These are phyloP conservation scores for Phengaris arion DNA, from an alignment of 2,888 invertebrate species.

Conservation along the genomic window DNA sequence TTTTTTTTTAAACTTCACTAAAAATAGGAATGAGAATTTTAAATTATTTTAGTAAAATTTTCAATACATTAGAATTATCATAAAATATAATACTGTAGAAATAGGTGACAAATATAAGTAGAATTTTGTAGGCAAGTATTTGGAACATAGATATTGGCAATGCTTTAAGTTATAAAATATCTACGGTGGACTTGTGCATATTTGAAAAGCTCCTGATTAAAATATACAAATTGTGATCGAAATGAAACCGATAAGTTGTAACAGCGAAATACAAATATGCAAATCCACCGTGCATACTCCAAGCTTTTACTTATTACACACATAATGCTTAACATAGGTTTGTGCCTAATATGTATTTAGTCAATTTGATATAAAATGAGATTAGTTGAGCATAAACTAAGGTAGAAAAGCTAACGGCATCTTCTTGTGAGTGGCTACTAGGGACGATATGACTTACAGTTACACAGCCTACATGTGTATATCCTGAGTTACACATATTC, in stretches of 20 bases:
- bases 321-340: neutral
- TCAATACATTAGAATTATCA: constrained; percentile 2
- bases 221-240: neutral
- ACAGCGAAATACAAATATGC: neutral
- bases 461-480: neutral
- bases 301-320: constrained; percentile 2
- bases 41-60: constrained; percentile 18
- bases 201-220: neutral
- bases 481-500: neutral
- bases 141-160: constrained; percentile 22
- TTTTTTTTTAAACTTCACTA: constrained; percentile 1
- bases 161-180: neutral
- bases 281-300: neutral
- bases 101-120: constrained; percentile 10
- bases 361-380: constrained; percentile 20
- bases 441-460: constrained; percentile 13
- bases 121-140: constrained; percentile 7
- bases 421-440: neutral
- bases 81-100: constrained; percentile 24
- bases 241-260: neutral
- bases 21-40: constrained; percentile 18
- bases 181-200: neutral
- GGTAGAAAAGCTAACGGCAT: constrained; percentile 23
- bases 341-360: constrained; percentile 1
- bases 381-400: constrained; percentile 22